Conservation (phyloP, 2,888 invertebrate species). For the Cancer borealis region DNA sequence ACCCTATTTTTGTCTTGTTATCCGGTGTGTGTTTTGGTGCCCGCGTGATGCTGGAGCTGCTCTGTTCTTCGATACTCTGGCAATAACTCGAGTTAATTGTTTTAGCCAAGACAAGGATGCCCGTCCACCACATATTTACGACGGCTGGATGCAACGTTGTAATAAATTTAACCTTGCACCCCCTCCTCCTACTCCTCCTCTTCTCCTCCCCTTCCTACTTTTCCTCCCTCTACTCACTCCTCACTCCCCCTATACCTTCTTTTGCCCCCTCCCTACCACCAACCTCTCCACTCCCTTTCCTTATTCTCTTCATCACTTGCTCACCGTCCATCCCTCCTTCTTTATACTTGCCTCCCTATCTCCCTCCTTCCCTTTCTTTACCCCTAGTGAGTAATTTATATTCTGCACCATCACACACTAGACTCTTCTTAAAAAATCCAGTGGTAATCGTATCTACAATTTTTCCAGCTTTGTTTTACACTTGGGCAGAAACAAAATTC, state of each 20-base stretch:
- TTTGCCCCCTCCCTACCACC: neutral
- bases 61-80: constrained; percentile 22
- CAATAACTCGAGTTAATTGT: constrained; percentile 55
- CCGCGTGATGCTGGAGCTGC: neutral
- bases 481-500: constrained; percentile 58
- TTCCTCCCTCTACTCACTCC: neutral
- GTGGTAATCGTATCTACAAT: constrained; percentile 64
- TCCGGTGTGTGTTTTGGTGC: neutral
- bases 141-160: neutral
- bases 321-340: neutral
- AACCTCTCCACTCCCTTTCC: neutral
- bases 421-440: constrained; percentile 55
- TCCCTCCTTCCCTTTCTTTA: neutral
- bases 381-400: constrained; percentile 54
- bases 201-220: neutral
- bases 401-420: constrained; percentile 54
- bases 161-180: neutral
- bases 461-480: constrained; percentile 69
- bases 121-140: constrained; percentile 24
- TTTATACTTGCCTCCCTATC: neutral
- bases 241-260: neutral
- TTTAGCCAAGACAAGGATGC: constrained; percentile 46
- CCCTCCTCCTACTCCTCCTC: neutral
- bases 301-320: neutral
- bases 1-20: constrained; percentile 33